phyloP scores from a whole-genome alignment of 2,113 vertebrate genomes.

The Ramphastos sulfuratus region DNA sequence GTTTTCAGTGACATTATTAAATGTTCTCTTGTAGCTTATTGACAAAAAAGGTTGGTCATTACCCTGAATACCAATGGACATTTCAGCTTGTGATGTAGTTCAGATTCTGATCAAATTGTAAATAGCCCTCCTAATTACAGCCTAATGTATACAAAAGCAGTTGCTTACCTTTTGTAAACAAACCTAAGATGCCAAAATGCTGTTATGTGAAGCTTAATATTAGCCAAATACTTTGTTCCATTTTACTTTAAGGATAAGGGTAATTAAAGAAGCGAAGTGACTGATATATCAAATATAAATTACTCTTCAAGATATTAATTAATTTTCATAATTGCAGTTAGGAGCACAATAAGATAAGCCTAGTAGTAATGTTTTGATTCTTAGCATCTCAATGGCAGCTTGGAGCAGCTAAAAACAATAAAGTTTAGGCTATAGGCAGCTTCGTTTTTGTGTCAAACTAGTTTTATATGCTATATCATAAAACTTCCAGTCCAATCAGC shows the following conservation, averaged over 20 bases:
- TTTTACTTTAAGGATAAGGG: slow-evolving; percentile 11
- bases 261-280: not conserved
- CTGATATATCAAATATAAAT: not conserved
- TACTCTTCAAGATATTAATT: slow-evolving; percentile 4
- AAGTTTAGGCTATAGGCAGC: slow-evolving; percentile 56
- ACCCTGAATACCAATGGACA: not conserved
- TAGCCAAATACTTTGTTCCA: not conserved
- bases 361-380: not conserved
- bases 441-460: slow-evolving; percentile 77
- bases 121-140: not conserved
- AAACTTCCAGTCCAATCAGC: slow-evolving; percentile 99
- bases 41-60: not conserved
- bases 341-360: not conserved
- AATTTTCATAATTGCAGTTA: slow-evolving; percentile 42
- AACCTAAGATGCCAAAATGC: not conserved
- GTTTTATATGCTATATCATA: slow-evolving; percentile 84
- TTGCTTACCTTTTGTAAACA: not conserved
- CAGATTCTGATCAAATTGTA: not conserved
- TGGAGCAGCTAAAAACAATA: slow-evolving; percentile 60
- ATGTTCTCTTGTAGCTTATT: not conserved
- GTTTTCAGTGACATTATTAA: not conserved
- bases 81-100: not conserved
- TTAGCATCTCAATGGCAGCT: not conserved
- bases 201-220: not conserved
- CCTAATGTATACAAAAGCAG: not conserved